These are phyloP conservation scores for Galendromus occidentalis DNA, from an alignment of 1,140 invertebrate species.

Conservation along the genomic window DNA sequence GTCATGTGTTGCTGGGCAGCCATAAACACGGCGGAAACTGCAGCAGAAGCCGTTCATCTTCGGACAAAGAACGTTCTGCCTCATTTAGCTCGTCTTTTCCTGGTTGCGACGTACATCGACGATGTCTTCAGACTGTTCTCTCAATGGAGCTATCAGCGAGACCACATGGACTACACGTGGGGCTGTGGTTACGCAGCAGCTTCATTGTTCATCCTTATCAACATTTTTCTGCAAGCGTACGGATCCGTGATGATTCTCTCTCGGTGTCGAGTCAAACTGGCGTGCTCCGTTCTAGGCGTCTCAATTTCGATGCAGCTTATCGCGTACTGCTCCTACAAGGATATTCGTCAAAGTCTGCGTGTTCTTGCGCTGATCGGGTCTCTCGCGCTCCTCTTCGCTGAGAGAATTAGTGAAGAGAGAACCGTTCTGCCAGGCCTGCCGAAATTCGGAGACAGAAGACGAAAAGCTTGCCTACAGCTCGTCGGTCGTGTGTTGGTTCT, in stretches of 20 bases:
- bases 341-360: slow-evolving; percentile 70
- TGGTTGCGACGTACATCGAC: slow-evolving; percentile 98
- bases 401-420: slow-evolving; percentile 62
- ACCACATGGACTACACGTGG: slow-evolving; percentile 97
- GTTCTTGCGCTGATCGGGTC: slow-evolving; percentile 79
- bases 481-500: slow-evolving; percentile 83
- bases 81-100: slow-evolving; percentile 77
- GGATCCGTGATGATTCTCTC: slow-evolving; percentile 86
- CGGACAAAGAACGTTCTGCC: too few relatives aligned
- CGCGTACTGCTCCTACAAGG: slow-evolving; percentile 95
- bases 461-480: slow-evolving; percentile 91
- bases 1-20: too few relatives aligned
- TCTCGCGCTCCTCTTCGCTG: slow-evolving; percentile 75
- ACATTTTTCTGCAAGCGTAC: slow-evolving; percentile 81
- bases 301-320: slow-evolving; percentile 88
- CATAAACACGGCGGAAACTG: too few relatives aligned
- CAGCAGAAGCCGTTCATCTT: too few relatives aligned
- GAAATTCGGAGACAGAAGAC: slow-evolving; percentile 82
- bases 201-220: slow-evolving; percentile 74
- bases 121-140: slow-evolving; percentile 98
- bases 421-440: slow-evolving; percentile 96
- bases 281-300: slow-evolving; percentile 80
- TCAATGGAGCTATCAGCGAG: slow-evolving; percentile 92
- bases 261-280: slow-evolving; percentile 75
- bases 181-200: slow-evolving; percentile 78